These are phyloP conservation scores for Lasioglossum zephyrum DNA, from an alignment of 2,888 invertebrate species.

Conservation along the genomic window DNA sequence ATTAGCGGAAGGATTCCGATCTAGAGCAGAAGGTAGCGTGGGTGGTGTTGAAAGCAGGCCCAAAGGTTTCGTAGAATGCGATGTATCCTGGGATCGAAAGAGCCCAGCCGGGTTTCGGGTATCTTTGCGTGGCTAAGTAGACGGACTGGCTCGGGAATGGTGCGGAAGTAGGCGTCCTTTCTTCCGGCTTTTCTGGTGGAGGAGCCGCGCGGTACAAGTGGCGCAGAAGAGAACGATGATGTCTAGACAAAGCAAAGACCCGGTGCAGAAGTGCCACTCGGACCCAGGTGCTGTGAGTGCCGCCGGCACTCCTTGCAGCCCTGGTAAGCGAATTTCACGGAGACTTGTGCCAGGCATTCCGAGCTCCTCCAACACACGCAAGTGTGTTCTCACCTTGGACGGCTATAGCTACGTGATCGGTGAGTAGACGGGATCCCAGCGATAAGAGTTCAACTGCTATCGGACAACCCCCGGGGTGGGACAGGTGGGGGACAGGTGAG, in stretches of 20 bases:
- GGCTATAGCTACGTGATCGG: slow-evolving; percentile 96
- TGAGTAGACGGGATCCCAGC: slow-evolving; percentile 78
- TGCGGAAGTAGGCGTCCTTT: slow-evolving; percentile 51
- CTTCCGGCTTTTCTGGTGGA: slow-evolving; percentile 48
- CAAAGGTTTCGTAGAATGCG: slow-evolving; percentile 9
- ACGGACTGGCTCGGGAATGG: slow-evolving; percentile 34
- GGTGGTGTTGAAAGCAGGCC: slow-evolving; percentile 10
- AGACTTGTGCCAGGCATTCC: slow-evolving; percentile 78
- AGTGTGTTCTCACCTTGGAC: slow-evolving; percentile 93
- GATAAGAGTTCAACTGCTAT: slow-evolving; percentile 49
- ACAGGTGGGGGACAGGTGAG: background rate
- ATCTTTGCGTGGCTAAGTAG: slow-evolving; percentile 43
- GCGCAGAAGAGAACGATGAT: slow-evolving; percentile 68
- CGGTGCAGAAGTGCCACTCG: slow-evolving; percentile 89
- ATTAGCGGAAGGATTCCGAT: background rate
- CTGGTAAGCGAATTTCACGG: slow-evolving; percentile 75
- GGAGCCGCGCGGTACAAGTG: slow-evolving; percentile 34
- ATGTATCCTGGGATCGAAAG: background rate
- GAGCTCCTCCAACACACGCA: slow-evolving; percentile 87
- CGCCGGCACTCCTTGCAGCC: slow-evolving; percentile 75
- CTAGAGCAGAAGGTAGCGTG: background rate
- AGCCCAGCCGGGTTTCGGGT: slow-evolving; percentile 10
- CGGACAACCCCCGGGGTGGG: background rate
- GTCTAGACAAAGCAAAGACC: slow-evolving; percentile 85
- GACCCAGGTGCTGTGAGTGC: slow-evolving; percentile 86